Base-by-base conservation (phyloP, 2,113 vertebrate genomes). In the Triplophysa dalaica region DNA sequence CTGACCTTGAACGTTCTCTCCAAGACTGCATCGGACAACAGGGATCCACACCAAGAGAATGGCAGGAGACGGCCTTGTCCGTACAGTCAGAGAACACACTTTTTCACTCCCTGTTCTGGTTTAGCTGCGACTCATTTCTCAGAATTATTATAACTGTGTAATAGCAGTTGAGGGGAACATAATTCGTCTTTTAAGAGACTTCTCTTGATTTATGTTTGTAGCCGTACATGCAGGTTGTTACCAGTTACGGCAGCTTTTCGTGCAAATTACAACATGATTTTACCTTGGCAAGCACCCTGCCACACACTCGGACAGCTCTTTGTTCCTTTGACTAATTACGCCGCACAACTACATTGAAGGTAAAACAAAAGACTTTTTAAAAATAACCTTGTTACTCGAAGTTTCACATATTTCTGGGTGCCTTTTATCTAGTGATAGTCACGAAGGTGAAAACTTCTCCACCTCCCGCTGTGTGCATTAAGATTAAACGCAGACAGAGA, bases 391-490 rank as follows among this genome's bases (percentile, higher is more conserved):
- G 12, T 68, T 61, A 61, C 65, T 38, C 41, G 56, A n/a, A 74
- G 72, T 56, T 41, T 41, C n/a, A 45, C 65, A 22, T 10, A 21
- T 58, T 9, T 21, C 54, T 58, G 54, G 41, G 64, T n/a, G n/a
- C 33, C n/a, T 38, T 67, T 67, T 21, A 67, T 67, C 41, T 67
- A 21, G 21, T 67, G 11, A 45, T 19, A 67, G 38, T n/a, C 5
- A 4, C 43, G 11, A 21, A 48, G 65, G 65, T 22, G 65, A 45
- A 45, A 1, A 7, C 19, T 21, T 21, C n/a, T 21, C 54, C 19
- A 58, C 21, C 38, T 75, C 73, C 73, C 12, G 26, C 79, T 63
- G 76, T 66, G 68, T 63, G 54, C 45, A 1, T 52, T 69, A 50
- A 68, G 48, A 21, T 64, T 41, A 81, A 74, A 74, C 19, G 26